Base-by-base conservation (phyloP, 2,797 vertebrate genomes). In the Sardinella longiceps region DNA sequence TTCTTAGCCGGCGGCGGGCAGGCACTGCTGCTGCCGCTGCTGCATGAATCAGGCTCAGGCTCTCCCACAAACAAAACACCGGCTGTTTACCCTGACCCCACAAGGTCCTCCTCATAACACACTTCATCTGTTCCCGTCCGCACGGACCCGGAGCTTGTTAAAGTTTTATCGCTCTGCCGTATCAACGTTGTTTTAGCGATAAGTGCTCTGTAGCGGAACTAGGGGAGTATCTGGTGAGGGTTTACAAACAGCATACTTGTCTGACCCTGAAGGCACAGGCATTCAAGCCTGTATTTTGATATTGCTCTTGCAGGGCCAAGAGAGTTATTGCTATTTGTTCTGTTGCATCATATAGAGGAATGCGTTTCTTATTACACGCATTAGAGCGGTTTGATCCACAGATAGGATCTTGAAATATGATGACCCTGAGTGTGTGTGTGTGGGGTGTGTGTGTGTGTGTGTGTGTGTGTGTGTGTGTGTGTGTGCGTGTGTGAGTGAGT, bases 11-110 rank as follows among this genome's bases (percentile, higher is more conserved):
- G 60, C 60, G 14, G 60, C 60, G 30, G 60, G 60, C 60, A 66
- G 25, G 60, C 60, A 14, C 15, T 15, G 11, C 60, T 66, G 25
- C 60, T 11, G 28, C 15, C 5, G 11, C 60, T 66, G 25, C 60
- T 11, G 28, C 60, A 15, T 66, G 60, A 66, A 66, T 66, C 28
- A 63, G 60, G 25, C 60, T 66, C 28, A 63, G 60, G 25, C 60
- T 63, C 60, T 63, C n/a, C n/a, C 2, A n/a, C n/a, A n/a, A n/a
- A n/a, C n/a, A 63, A 63, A 63, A 63, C n/a, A 30, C 25, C 25
- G 60, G 60, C 60, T 66, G 60, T 66, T 66, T 66, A 66, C 60
- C 28, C 14, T 33, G 28, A 66, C 60, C 60, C 60, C 60, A 28
- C 28, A 14, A 66, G 60, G 60, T 33, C 28, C 28, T 63, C 58